These are phyloP conservation scores for Ibycter americanus DNA, from an alignment of 2,797 vertebrate genomes.

Conservation along the genomic window DNA sequence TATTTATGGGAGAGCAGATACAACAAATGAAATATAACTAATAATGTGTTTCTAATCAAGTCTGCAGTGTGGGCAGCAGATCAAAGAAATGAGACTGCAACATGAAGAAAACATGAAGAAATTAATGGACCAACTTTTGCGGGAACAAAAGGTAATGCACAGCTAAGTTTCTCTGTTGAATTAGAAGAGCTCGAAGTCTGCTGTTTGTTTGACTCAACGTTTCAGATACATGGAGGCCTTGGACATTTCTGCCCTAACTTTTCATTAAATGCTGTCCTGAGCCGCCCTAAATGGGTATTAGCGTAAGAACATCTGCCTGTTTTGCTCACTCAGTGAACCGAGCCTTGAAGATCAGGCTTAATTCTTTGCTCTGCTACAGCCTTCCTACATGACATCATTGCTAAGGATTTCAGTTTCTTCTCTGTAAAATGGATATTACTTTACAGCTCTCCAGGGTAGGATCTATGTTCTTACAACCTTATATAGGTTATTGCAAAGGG, in stretches of 20 bases:
- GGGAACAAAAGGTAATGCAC: slow-evolving; percentile 74
- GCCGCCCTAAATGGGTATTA: not conserved
- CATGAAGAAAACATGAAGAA: slow-evolving; percentile 90
- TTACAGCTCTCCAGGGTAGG: not conserved
- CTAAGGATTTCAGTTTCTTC: not conserved
- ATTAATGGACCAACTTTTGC: slow-evolving; percentile 74
- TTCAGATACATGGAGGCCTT: not conserved
- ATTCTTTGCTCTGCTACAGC: not conserved
- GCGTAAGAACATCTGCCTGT: not conserved
- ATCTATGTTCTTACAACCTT: not conserved
- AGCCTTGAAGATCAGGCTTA: not conserved
- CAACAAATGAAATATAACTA: slow-evolving; percentile 16
- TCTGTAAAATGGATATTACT: not conserved
- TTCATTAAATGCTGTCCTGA: not conserved
- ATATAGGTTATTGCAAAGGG: not conserved
- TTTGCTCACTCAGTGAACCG: not conserved
- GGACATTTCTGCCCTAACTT: not conserved
- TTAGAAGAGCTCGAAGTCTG: not conserved
- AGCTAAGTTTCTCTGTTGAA: not conserved
- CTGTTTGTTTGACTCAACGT: not conserved
- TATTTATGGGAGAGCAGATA: not conserved
- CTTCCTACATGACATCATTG: not conserved
- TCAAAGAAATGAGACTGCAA: slow-evolving; percentile 89
- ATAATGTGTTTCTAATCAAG: slow-evolving; percentile 75
- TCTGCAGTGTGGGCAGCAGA: slow-evolving; percentile 95